Evolutionary conservation across 2,888 invertebrate genomes (phyloP).

Genomic region (Agriopis leucophaearia): DNA sequence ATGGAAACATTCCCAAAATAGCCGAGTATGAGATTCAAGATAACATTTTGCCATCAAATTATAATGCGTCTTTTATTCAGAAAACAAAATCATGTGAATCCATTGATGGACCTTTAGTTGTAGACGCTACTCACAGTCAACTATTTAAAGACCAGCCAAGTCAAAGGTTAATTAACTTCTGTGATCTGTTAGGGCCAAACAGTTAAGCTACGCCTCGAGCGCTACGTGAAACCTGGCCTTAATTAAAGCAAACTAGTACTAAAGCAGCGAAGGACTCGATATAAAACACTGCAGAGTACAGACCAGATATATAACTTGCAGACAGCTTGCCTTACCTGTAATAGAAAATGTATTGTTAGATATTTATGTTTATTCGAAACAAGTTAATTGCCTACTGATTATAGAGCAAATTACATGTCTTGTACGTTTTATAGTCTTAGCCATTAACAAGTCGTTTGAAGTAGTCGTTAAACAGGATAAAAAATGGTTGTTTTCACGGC

Average conservation of each 20-base stretch:
- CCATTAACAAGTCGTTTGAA: conserved; percentile 33
- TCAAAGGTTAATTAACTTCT: conserved; percentile 4
- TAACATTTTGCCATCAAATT: background rate
- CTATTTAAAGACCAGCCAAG: background rate
- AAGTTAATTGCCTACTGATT: conserved; percentile 37
- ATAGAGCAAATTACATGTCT: conserved; percentile 36
- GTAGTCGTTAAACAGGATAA: conserved; percentile 25
- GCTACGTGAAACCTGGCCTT: conserved; percentile 19
- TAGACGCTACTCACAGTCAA: background rate
- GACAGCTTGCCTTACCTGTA: conserved; percentile 60
- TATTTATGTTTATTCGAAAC: conserved; percentile 41
- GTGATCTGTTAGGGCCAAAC: background rate
- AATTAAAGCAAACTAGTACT: conserved; percentile 24
- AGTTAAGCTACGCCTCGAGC: conserved; percentile 1
- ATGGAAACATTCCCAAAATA: background rate
- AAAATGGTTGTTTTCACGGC: conserved; percentile 21
- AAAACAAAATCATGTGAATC: too few species aligned
- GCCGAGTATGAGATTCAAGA: background rate
- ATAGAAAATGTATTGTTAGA: conserved; percentile 59
- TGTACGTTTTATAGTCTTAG: conserved; percentile 25
- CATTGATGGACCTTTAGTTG: background rate
- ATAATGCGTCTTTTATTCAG: background rate
- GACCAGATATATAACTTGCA: conserved; percentile 53
- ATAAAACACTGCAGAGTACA: conserved; percentile 62
- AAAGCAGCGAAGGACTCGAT: conserved; percentile 49